Percentiles rank a stretch among this genome's conserved stretches.
These are phyloP conservation scores for Carollia perspicillata DNA, from an alignment of 2,113 vertebrate genomes.

Conservation along the genomic window DNA sequence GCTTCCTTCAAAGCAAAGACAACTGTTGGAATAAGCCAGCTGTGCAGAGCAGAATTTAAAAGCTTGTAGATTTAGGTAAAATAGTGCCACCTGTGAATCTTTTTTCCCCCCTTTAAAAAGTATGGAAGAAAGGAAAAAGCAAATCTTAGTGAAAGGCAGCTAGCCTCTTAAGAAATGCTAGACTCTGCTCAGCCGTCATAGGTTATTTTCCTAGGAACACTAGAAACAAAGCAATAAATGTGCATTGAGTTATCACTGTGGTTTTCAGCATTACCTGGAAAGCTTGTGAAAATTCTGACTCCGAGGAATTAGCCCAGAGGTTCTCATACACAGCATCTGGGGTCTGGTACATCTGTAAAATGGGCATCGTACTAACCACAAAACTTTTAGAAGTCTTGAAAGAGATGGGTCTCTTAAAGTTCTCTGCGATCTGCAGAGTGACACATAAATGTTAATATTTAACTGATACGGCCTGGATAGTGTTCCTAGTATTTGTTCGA, in stretches of 20 bases:
- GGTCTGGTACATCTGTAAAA: neutral
- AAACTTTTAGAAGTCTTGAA: neutral
- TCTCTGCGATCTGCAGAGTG: neutral
- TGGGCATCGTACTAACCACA: neutral
- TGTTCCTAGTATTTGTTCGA: neutral
- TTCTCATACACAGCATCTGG: neutral
- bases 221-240: constrained; percentile 19
- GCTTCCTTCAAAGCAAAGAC: neutral
- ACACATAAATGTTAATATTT: neutral
- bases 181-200: neutral
- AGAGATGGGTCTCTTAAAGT: neutral
- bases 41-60: constrained; percentile 16
- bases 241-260: neutral
- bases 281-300: neutral
- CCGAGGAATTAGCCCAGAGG: neutral
- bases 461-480: neutral
- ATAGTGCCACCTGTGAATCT: neutral
- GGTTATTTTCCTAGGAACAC: constrained; percentile 18
- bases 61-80: constrained; percentile 19
- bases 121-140: neutral
- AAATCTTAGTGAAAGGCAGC: neutral
- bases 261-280: constrained; percentile 30
- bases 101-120: neutral
- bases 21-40: neutral
- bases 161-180: neutral